Percentiles rank a stretch among this genome's conserved stretches.
These are phyloP conservation scores for Tetraodon nigroviridis DNA, from an alignment of 2,113 vertebrate genomes.

Conservation along the genomic window DNA sequence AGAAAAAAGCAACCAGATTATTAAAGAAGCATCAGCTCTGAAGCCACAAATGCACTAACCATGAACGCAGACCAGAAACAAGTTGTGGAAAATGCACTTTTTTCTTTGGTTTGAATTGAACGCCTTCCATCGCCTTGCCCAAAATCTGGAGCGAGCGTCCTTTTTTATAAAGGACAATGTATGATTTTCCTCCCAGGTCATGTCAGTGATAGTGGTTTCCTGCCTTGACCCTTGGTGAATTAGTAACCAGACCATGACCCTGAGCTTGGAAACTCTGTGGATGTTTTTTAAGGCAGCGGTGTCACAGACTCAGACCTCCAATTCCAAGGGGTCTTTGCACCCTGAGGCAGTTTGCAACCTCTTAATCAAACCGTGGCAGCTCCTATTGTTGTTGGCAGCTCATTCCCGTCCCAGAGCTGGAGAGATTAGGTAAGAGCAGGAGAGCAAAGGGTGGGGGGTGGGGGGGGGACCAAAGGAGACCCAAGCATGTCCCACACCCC, in stretches of 20 bases:
- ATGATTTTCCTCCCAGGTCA: conserved; percentile 6
- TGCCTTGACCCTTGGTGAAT: conserved; percentile 25
- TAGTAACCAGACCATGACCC: conserved; percentile 36
- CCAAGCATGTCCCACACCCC: conserved; percentile 22
- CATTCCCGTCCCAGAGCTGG: conserved; percentile 35
- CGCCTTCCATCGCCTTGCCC: too few relatives aligned
- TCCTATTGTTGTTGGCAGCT: conserved; percentile 67
- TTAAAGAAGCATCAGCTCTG: background rate
- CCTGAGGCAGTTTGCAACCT: conserved; percentile 46
- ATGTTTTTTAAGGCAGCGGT: conserved; percentile 32
- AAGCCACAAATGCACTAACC: background rate
- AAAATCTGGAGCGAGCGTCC: background rate
- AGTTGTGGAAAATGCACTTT: too few relatives aligned
- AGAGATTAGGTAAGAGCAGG: conserved; percentile 56
- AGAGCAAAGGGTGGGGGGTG: conserved; percentile 51
- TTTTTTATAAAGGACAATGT: background rate
- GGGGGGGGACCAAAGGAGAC: conserved; percentile 29
- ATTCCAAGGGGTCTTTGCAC: conserved; percentile 37
- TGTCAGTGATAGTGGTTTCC: conserved; percentile 30
- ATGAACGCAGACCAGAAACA: background rate
- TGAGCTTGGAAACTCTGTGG: conserved; percentile 10
- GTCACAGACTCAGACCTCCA: conserved; percentile 22
- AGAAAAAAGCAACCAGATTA: too few relatives aligned
- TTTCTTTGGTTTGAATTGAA: too few relatives aligned
- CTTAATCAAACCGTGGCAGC: conserved; percentile 61